Evolutionary conservation across 2,797 vertebrate species (phyloP), one percentile per base, ranked within the genome.

Genomic region (Ptychobarbus kaznakovi): DNA sequence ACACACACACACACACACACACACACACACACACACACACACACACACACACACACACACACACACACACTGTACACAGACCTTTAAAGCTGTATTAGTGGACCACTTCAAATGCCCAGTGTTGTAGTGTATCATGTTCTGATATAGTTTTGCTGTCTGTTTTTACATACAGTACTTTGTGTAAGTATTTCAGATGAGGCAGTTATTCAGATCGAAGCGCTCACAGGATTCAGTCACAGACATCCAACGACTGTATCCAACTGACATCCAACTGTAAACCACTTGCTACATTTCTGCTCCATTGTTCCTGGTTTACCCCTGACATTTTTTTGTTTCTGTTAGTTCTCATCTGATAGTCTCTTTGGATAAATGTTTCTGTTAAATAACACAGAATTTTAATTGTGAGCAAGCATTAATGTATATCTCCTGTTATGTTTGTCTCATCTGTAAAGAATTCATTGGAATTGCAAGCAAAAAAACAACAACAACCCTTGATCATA

Each of bases 91-190:
- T 56, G 3, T 44, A 22, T 68, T 69, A 25, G 13, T 68, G 28
- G 61, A 49, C 16, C 61, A 63, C 75, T 58, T 61, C 3, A 40
- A 18, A 77, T 61, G n/a, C 87, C 16, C 15, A 75, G 18, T 53
- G 49, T 53, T 75, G 25, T 20, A 20, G 46, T 20, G 6, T 16
- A 75, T 75, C 4, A 3, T 53, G 90, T 90, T 89, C 89, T 89
- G 90, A 92, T 94, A 91, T 94, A 92, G 90, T 91, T 90, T 94
- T 92, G 90, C 92, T 91, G 70, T 70, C 91, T 88, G 90, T 91
- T 84, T 80, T 85, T 90, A 86, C 91, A 87, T 89, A 92, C 90
- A 92, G 91, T 92, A 90, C 18, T 70, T 18, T 81, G 3, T n/a
- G 32, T 68, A 72, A 20, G 2, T 82, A 20, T 73, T 82, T 82